These are phyloP conservation scores for Prunella strophiata DNA, from an alignment of 2,797 vertebrate species.

Conservation along the genomic window DNA sequence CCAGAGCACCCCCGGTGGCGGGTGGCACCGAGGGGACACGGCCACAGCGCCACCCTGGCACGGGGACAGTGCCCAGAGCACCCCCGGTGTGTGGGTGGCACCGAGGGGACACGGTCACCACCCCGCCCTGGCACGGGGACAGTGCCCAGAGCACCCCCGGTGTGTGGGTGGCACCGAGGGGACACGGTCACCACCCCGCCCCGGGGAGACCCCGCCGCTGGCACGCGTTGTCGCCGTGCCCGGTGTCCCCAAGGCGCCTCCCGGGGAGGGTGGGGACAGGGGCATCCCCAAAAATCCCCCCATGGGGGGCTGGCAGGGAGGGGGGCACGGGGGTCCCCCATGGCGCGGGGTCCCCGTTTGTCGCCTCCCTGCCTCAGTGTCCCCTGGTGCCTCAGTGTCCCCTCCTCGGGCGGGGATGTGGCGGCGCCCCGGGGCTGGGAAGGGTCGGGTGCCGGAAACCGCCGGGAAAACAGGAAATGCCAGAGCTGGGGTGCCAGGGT, in stretches of 20 bases:
- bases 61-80: too few relatives aligned
- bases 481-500: background rate
- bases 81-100: too few relatives aligned
- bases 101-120: too few relatives aligned
- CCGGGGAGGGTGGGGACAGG: rapidly evolving
- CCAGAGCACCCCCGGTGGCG: too few relatives aligned
- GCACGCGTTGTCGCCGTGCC: rapidly evolving
- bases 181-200: background rate
- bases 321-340: too few relatives aligned
- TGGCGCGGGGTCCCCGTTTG: background rate
- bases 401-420: background rate
- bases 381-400: background rate
- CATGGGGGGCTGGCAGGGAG: too few relatives aligned
- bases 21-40: too few relatives aligned
- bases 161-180: background rate
- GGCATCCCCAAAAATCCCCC: background rate
- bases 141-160: too few relatives aligned
- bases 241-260: background rate
- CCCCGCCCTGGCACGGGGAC: too few relatives aligned
- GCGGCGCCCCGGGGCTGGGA: background rate
- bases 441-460: background rate
- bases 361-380: background rate
- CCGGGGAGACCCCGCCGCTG: rapidly evolving
- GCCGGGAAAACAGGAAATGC: background rate
- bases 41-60: too few relatives aligned